Evolutionary conservation across 2,888 invertebrate genomes (phyloP), one percentile per base, ranked within the genome.

Genomic region (Choristoneura rosaceana): DNA sequence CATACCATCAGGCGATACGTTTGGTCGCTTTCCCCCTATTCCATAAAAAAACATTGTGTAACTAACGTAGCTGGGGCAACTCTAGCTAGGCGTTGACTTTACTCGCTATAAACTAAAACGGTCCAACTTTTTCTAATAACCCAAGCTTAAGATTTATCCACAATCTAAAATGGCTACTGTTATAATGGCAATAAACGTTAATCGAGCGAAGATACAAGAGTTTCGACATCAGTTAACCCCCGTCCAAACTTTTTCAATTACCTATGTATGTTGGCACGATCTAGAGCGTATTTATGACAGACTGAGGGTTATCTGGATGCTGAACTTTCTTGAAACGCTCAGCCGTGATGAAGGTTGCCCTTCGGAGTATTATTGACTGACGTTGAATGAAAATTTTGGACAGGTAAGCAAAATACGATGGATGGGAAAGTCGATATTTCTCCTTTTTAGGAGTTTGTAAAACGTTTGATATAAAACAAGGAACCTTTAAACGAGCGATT

Each of bases 241-340:
- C 87, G 91, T 90, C 90, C 86, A 81, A 92, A 92, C 86, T 92
- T 92, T 92, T 93, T 93, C 93, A 93, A 93, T 93, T 92, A 93
- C 84, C 64, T 69, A 73, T 64, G 63, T 73, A 59, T 66, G 85
- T 82, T 80, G 79, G 74, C 83, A 78, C 80, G 86, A 89, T 79
- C 76, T 78, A 78, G 83, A 85, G 87, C 86, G 87, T 90, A 89
- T 90, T 90, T 89, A 89, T 86, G 86, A 83, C 82, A 77, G 77
- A 82, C 87, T 87, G 83, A 87, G 83, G 67, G 73, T 61, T 74
- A 74, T 69, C 74, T 71, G 67, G 64, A 74, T 76, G 75, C 74
- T 50, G 69, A 78, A 74, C 75, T 78, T 76, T 74, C 76, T 77
- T 71, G 76, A 75, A 75, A 61, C 62, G 74, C 69, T 65, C 62